phyloP scores from a whole-genome alignment of 2,797 vertebrate genomes.

The Eleutherodactylus coqui region DNA sequence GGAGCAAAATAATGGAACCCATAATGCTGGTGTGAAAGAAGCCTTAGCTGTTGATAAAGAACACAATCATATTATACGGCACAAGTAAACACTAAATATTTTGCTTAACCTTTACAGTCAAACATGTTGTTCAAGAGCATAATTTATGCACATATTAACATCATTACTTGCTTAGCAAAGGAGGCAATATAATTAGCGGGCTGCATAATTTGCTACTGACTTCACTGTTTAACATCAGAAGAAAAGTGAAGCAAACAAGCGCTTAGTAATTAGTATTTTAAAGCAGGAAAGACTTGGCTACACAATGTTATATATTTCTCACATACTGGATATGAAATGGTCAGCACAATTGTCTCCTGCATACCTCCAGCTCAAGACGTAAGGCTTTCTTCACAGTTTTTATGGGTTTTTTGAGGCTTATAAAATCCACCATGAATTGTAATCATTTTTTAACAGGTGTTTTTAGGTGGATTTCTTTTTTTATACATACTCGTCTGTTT shows the following conservation, averaged over 20 bases:
- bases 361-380: too few relatives aligned
- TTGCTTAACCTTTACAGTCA: neutral
- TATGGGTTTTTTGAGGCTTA: too few relatives aligned
- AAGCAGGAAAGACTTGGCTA: neutral
- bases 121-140: neutral
- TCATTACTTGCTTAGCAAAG: conserved; percentile 7
- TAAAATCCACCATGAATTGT: too few relatives aligned
- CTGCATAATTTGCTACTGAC: neutral
- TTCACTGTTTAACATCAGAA: neutral
- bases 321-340: too few relatives aligned
- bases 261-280: neutral
- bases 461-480: too few relatives aligned
- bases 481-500: too few relatives aligned
- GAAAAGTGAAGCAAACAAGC: neutral
- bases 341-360: too few relatives aligned
- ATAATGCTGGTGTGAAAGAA: too few relatives aligned
- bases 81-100: neutral
- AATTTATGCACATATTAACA: conserved; percentile 9
- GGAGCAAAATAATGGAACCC: too few relatives aligned
- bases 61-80: neutral
- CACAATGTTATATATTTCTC: neutral
- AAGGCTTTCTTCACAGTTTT: too few relatives aligned
- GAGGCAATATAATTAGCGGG: conserved; percentile 1
- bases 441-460: too few relatives aligned
- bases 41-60: neutral